Percentiles rank a stretch among this genome's conserved stretches.
Evolutionary conservation across 2,797 vertebrate species (phyloP).

Genomic region (Spinus pinus): DNA sequence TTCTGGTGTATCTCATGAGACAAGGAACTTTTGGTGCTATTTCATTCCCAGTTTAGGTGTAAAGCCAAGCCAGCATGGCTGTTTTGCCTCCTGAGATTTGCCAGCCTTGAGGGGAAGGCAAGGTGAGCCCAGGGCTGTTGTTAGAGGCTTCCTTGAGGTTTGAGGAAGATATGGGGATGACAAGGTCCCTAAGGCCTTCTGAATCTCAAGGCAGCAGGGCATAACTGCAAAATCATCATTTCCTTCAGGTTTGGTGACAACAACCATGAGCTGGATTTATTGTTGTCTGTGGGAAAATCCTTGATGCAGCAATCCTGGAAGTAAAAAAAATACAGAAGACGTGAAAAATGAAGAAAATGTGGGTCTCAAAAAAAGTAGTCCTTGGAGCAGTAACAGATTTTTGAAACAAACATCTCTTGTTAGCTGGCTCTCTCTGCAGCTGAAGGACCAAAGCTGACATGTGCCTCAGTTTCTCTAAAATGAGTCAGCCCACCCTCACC

Average conservation of each 20-base stretch:
- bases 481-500: background rate
- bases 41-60: background rate
- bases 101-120: background rate
- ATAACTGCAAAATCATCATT: background rate
- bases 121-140: background rate
- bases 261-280: rapidly evolving
- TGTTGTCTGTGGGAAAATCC: background rate
- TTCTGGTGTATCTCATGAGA: background rate
- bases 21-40: background rate
- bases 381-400: background rate
- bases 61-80: background rate
- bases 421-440: background rate
- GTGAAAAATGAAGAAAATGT: background rate
- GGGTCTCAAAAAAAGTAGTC: background rate
- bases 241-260: background rate
- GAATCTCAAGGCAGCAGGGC: background rate
- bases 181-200: background rate
- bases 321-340: background rate
- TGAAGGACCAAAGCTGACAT: background rate
- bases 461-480: background rate
- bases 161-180: background rate
- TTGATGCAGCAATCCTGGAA: background rate
- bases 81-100: background rate
- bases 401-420: background rate
- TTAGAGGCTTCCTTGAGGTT: background rate